Evolutionary conservation across 2,888 invertebrate genomes (phyloP).

Genomic region (Vesta saturnalis): DNA sequence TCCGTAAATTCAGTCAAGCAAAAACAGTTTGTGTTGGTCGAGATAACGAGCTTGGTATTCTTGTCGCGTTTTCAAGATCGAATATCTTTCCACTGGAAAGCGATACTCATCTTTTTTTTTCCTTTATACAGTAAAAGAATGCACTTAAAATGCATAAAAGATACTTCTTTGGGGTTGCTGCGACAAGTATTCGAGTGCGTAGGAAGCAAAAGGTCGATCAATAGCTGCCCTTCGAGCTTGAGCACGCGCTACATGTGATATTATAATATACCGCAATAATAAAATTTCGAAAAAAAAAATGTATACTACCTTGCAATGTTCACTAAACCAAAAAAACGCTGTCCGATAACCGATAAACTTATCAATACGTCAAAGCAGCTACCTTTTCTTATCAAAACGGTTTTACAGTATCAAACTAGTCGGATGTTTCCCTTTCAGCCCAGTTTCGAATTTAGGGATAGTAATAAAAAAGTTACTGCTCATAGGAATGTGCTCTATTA

Average conservation of each 20-base stretch:
- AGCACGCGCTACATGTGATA: constrained; percentile 39
- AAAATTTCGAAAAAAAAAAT: constrained; percentile 5
- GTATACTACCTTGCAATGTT: too few species aligned
- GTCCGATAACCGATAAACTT: not conserved
- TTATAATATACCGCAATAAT: not conserved
- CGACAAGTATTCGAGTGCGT: constrained; percentile 28
- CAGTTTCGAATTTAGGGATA: not conserved
- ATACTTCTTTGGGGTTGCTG: constrained; percentile 18
- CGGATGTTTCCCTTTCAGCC: too few species aligned
- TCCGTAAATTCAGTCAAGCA: constrained; percentile 19
- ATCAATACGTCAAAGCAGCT: not conserved
- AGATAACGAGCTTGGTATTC: constrained; percentile 44
- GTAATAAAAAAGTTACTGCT: not conserved
- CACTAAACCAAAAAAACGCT: not conserved
- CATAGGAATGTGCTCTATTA: not conserved
- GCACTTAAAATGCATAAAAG: constrained; percentile 32
- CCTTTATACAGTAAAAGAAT: constrained; percentile 25
- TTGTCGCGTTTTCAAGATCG: constrained; percentile 37
- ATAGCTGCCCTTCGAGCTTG: constrained; percentile 35
- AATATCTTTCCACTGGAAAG: constrained; percentile 23
- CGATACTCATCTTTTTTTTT: constrained; percentile 29
- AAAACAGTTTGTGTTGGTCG: constrained; percentile 22
- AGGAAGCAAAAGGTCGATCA: constrained; percentile 35
- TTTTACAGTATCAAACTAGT: too few species aligned
- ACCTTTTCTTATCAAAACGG: not conserved